These are phyloP conservation scores for Drosophila azteca DNA, from an alignment of 1,140 invertebrate species.

Conservation along the genomic window DNA sequence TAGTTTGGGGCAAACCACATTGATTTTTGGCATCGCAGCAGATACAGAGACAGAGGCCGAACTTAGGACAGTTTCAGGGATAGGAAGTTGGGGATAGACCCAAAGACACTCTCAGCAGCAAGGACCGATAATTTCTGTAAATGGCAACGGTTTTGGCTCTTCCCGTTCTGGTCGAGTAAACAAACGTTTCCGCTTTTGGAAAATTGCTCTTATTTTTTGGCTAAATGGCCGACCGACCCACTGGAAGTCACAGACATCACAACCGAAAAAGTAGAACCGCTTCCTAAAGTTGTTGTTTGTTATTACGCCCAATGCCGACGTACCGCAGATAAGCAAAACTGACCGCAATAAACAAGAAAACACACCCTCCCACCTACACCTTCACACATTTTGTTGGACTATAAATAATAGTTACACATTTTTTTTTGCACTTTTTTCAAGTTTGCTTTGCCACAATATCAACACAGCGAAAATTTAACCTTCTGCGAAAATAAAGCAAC, in stretches of 20 bases:
- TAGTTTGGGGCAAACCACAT: constrained; percentile 42
- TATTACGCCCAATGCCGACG: constrained; percentile 32
- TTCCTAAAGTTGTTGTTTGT: constrained; percentile 50
- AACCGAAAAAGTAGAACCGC: constrained; percentile 15
- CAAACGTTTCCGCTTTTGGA: constrained; percentile 78
- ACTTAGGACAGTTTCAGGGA: background rate
- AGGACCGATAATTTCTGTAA: constrained; percentile 9
- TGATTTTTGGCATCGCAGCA: constrained; percentile 45
- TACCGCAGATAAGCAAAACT: background rate
- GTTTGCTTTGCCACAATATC: constrained; percentile 41
- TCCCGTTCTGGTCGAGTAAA: constrained; percentile 58
- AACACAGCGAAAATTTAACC: constrained; percentile 37
- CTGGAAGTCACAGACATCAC: constrained; percentile 36
- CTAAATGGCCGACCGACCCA: constrained; percentile 31
- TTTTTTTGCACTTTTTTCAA: constrained; percentile 16
- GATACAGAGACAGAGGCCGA: constrained; percentile 13
- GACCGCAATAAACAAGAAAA: too few relatives aligned
- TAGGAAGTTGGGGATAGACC: background rate
- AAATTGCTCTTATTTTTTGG: constrained; percentile 68
- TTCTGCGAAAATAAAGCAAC: constrained; percentile 23
- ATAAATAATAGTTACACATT: constrained; percentile 57
- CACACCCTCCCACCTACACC: background rate
- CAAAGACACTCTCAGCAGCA: too few relatives aligned
- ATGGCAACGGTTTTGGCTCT: constrained; percentile 28
- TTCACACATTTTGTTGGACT: constrained; percentile 44